Percentiles rank a stretch among this genome's conserved stretches.
Conservation (phyloP, 2,797 vertebrate species). For the Podargus strigoides region DNA sequence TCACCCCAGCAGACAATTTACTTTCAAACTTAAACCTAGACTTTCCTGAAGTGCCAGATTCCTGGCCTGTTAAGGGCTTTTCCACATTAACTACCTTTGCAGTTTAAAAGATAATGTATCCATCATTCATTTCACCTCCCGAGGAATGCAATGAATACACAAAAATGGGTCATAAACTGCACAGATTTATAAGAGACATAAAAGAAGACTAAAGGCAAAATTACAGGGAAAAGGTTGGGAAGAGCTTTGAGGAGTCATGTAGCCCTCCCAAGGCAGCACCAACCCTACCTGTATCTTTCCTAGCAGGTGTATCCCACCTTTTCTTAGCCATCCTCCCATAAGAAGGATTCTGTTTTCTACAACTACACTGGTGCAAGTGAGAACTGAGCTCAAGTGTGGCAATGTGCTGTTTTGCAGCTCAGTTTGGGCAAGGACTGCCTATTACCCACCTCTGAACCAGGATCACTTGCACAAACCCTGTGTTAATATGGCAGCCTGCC, state of each 20-base stretch:
- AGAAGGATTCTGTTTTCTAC: background rate
- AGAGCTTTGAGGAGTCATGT: background rate
- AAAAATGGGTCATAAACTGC: background rate
- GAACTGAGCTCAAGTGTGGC: background rate
- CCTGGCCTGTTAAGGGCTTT: background rate
- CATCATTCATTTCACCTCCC: background rate
- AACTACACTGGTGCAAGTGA: background rate
- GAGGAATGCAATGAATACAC: background rate
- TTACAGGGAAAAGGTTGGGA: background rate
- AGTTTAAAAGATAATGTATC: background rate
- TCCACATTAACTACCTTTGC: background rate
- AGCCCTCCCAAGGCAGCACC: background rate
- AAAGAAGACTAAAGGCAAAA: background rate
- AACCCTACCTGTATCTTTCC: background rate
- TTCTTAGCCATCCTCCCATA: no score
- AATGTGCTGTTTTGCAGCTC: background rate
- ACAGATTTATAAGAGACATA: background rate
- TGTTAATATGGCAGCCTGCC: background rate
- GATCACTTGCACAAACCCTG: background rate
- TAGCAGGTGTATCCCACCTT: background rate
- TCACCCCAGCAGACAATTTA: background rate
- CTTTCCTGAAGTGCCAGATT: background rate
- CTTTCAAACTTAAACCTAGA: background rate
- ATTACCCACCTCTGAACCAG: background rate
- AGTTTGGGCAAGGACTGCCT: background rate